Evolutionary conservation across 2,113 vertebrate species (phyloP).

Genomic region (Myiozetetes cayanensis): DNA sequence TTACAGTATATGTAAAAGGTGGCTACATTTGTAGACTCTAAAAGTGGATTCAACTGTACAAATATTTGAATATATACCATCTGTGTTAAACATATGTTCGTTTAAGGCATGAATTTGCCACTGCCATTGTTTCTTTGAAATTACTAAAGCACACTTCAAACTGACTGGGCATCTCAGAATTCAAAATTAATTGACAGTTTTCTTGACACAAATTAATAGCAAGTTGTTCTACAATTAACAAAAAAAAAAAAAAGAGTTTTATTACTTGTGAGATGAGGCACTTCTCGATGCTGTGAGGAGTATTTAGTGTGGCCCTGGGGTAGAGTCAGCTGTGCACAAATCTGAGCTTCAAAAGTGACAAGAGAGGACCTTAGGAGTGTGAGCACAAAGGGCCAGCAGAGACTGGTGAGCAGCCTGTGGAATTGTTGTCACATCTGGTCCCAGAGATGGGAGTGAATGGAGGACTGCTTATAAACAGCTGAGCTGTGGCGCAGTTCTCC

Average conservation of each 20-base stretch:
- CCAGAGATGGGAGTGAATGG: not conserved
- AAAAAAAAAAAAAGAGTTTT: not conserved
- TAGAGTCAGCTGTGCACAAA: not conserved
- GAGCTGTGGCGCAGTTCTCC: not conserved
- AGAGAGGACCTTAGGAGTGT: not conserved
- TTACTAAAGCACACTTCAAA: not conserved
- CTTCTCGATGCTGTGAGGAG: not conserved
- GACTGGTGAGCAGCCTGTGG: not conserved
- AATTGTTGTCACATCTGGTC: conserved; percentile 14
- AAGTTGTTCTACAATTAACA: not conserved
- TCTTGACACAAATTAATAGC: not conserved
- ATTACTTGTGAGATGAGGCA: not conserved
- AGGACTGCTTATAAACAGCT: not conserved
- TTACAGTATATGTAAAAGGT: conserved; percentile 21
- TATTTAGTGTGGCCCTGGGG: not conserved
- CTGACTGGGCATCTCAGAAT: not conserved
- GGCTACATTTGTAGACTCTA: conserved; percentile 32
- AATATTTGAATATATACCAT: conserved; percentile 47
- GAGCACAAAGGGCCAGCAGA: not conserved
- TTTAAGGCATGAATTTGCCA: conserved; percentile 13
- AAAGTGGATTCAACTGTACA: conserved; percentile 33
- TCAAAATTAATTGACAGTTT: not conserved
- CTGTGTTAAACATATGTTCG: conserved; percentile 36
- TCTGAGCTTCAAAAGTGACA: not conserved
- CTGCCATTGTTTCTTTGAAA: not conserved